Evolutionary conservation across 1,140 invertebrate genomes (phyloP).

Genomic region (Grapholita molesta): DNA sequence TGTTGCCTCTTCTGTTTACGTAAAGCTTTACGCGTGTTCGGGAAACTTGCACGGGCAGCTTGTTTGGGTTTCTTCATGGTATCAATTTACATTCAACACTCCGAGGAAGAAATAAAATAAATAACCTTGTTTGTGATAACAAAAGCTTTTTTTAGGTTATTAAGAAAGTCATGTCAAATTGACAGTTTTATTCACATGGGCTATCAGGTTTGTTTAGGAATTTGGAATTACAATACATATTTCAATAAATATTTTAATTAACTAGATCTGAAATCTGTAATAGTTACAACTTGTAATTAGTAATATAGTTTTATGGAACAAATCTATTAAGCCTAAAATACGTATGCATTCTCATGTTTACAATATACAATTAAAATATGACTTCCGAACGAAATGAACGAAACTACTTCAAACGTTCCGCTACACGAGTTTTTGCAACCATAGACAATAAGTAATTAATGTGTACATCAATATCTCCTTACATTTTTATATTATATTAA

Average conservation of each 20-base stretch:
- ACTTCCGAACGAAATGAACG: neutral
- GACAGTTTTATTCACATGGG: neutral
- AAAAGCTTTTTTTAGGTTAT: constrained; percentile 27
- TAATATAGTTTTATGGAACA: too few relatives aligned
- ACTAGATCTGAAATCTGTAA: too few relatives aligned
- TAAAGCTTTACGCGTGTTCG: constrained; percentile 52
- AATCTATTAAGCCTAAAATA: too few relatives aligned
- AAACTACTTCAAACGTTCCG: neutral
- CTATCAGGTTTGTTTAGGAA: neutral
- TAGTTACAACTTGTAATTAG: too few relatives aligned
- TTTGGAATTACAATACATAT: too few relatives aligned
- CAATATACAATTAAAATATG: neutral
- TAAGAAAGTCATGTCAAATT: neutral
- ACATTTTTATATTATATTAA: too few relatives aligned
- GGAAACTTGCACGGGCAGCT: constrained; percentile 35
- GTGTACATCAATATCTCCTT: too few relatives aligned
- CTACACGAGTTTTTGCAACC: neutral
- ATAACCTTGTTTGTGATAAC: neutral
- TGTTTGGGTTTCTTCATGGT: constrained; percentile 55
- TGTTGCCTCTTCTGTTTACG: constrained; percentile 61
- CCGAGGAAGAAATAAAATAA: neutral
- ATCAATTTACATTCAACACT: neutral
- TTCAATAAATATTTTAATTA: too few relatives aligned
- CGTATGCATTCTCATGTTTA: too few relatives aligned
- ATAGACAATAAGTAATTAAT: neutral